A percentile compares a stretch with the other conserved stretches of the same genome.
Conservation (phyloP, 2,888 invertebrate genomes). For the Tipula unca region DNA sequence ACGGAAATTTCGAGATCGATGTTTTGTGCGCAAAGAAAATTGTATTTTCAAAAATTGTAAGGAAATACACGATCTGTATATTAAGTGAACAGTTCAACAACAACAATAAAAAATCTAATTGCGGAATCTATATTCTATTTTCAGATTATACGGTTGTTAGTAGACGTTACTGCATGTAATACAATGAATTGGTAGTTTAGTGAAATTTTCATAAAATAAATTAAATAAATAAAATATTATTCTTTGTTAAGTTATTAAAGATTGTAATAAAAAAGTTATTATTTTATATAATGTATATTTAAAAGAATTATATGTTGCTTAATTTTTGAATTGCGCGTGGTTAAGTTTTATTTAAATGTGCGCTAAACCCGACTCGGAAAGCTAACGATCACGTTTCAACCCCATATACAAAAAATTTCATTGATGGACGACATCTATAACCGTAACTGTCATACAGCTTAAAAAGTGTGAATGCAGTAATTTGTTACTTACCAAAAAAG, state of each 20-base stretch:
- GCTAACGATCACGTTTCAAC: too few relatives aligned
- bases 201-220: background rate
- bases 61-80: too few relatives aligned
- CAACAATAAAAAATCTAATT: background rate
- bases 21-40: background rate
- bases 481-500: too few relatives aligned
- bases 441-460: too few relatives aligned
- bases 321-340: background rate
- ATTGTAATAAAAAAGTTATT: background rate
- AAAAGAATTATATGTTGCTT: background rate
- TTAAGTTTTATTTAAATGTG: background rate
- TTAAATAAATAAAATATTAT: background rate
- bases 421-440: too few relatives aligned
- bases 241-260: background rate
- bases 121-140: background rate
- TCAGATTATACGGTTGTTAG: background rate
- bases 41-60: background rate
- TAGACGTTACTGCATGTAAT: background rate
- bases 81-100: too few relatives aligned
- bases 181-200: background rate
- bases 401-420: too few relatives aligned
- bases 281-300: background rate
- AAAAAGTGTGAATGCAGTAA: too few relatives aligned
- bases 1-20: background rate
- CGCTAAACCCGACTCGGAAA: too few relatives aligned